Evolutionary conservation across 2,888 invertebrate species (phyloP).

Genomic region (Acleris holmiana): DNA sequence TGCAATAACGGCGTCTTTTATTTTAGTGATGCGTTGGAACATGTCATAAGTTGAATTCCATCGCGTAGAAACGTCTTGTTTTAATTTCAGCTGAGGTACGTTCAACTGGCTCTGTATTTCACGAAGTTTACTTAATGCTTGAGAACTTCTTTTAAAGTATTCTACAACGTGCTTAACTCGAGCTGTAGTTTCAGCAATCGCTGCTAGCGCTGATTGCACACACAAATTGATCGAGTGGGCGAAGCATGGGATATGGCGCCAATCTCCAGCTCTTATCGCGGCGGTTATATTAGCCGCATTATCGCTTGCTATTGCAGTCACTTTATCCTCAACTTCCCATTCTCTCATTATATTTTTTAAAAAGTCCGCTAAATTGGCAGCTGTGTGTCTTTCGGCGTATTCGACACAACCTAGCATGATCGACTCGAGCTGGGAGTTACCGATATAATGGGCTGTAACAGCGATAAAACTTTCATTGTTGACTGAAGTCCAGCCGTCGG

Average conservation of each 20-base stretch:
- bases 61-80: no score
- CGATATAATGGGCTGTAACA: slow-evolving; percentile 15
- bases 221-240: neutral
- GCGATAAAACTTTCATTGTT: slow-evolving; percentile 11
- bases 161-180: no score
- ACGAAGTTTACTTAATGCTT: no score
- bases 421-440: slow-evolving; percentile 2
- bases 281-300: slow-evolving; percentile 39
- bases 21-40: slow-evolving; percentile 24
- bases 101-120: no score
- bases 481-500: neutral
- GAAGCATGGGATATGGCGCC: slow-evolving; percentile 36
- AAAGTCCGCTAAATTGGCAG: slow-evolving; percentile 11
- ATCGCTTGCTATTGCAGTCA: slow-evolving; percentile 26
- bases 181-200: no score
- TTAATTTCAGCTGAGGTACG: no score
- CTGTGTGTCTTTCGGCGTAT: slow-evolving; percentile 20
- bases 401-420: slow-evolving; percentile 23
- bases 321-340: slow-evolving; percentile 27
- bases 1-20: slow-evolving; percentile 34
- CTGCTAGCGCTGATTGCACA: no score
- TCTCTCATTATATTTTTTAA: slow-evolving; percentile 24
- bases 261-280: slow-evolving; percentile 25
- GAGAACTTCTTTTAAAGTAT: no score
- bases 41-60: slow-evolving; percentile 12